Percentiles rank a stretch among this genome's conserved stretches.
phyloP scores from a whole-genome alignment of 2,888 invertebrate genomes.

The Cotesia congregata region DNA sequence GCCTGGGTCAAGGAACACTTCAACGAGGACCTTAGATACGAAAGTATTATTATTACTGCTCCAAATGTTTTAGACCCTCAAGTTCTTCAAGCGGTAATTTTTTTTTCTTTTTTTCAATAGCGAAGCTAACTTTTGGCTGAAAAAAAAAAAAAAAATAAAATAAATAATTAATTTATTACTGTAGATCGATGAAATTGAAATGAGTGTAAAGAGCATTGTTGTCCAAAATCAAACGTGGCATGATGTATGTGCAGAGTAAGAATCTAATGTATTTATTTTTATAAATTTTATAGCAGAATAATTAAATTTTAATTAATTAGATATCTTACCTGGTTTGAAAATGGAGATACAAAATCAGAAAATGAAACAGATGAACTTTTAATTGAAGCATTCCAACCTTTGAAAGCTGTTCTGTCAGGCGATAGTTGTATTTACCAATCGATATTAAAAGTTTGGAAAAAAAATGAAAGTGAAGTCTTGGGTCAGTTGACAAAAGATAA shows the following conservation, averaged over 20 bases:
- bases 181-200: slow-evolving; percentile 62
- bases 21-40: slow-evolving; percentile 65
- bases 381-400: slow-evolving; percentile 41
- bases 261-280: neutral
- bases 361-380: slow-evolving; percentile 49
- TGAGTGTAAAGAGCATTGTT: slow-evolving; percentile 55
- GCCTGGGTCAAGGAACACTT: slow-evolving; percentile 66
- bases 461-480: slow-evolving; percentile 45
- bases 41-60: slow-evolving; percentile 66
- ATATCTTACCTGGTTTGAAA: slow-evolving; percentile 64
- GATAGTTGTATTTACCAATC: slow-evolving; percentile 65
- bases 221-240: slow-evolving; percentile 63
- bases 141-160: neutral
- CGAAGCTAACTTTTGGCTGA: neutral
- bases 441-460: slow-evolving; percentile 62
- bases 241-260: slow-evolving; percentile 68
- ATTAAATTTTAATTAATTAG: slow-evolving; percentile 45
- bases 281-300: neutral
- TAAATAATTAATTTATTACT: neutral
- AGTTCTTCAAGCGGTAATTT: slow-evolving; percentile 63
- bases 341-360: slow-evolving; percentile 46
- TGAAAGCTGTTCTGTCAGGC: slow-evolving; percentile 54
- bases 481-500: slow-evolving; percentile 53
- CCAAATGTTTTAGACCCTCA: slow-evolving; percentile 66
- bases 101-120: neutral